A percentile compares a stretch with the other conserved stretches of the same genome.
These are phyloP conservation scores for Idaea dimidiata DNA, from an alignment of 2,888 invertebrate genomes.

Conservation along the genomic window DNA sequence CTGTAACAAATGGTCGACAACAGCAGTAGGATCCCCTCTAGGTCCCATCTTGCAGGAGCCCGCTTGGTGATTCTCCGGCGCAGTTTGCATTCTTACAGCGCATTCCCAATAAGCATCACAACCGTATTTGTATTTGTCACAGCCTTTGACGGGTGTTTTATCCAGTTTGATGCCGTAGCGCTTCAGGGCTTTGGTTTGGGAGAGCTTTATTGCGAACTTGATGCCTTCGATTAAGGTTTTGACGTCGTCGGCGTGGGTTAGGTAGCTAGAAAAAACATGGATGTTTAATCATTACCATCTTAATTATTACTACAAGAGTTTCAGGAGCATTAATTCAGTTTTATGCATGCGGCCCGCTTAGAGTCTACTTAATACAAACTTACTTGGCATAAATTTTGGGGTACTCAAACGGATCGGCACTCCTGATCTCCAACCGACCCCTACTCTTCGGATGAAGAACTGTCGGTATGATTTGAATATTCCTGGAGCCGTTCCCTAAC, in stretches of 20 bases:
- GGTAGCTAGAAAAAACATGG: conserved; percentile 69
- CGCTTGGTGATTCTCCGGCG: conserved; percentile 91
- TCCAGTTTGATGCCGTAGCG: conserved; percentile 88
- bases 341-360: not conserved
- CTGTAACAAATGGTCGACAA: conserved; percentile 86
- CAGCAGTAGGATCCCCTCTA: conserved; percentile 84
- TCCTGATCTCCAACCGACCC: conserved; percentile 87
- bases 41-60: conserved; percentile 93
- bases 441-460: conserved; percentile 92
- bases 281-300: too few relatives aligned
- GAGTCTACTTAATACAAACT: conserved; percentile 34
- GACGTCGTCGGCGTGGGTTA: conserved; percentile 89
- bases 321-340: not conserved
- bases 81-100: conserved; percentile 86
- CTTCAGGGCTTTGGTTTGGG: conserved; percentile 83
- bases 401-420: conserved; percentile 88
- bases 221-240: conserved; percentile 91
- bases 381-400: conserved; percentile 93
- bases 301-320: too few relatives aligned
- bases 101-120: conserved; percentile 90
- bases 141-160: conserved; percentile 86
- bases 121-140: conserved; percentile 87
- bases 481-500: conserved; percentile 84
- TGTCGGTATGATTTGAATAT: conserved; percentile 88
- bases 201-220: conserved; percentile 86